Percentiles rank a stretch among this genome's conserved stretches.
These are phyloP conservation scores for Aricia artaxerxes DNA, from an alignment of 2,888 invertebrate species.

Conservation along the genomic window DNA sequence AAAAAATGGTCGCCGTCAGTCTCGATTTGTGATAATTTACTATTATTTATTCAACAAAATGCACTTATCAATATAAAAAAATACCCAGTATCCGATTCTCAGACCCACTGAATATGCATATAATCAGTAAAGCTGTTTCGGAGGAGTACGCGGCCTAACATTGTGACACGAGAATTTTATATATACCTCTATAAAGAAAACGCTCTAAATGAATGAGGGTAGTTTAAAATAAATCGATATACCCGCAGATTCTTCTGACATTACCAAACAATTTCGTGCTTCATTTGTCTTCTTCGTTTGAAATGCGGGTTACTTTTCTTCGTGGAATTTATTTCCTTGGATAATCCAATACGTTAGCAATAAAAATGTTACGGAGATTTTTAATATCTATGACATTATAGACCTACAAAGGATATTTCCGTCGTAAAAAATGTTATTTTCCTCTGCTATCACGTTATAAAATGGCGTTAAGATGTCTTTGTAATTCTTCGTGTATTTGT, in stretches of 20 bases:
- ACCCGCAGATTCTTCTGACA: constrained; percentile 9
- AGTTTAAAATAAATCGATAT: constrained; percentile 25
- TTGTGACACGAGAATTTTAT: no score
- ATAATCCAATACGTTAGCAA: not conserved
- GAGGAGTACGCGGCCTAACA: no score
- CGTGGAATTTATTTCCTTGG: not conserved
- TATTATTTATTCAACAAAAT: no score
- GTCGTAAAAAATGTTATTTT: constrained; percentile 5
- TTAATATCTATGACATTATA: constrained; percentile 9
- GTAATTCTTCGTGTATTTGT: not conserved
- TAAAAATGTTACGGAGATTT: constrained; percentile 7
- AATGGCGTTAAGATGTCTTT: not conserved
- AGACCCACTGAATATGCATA: no score
- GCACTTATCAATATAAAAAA: no score
- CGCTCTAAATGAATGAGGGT: not conserved
- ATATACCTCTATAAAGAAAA: no score
- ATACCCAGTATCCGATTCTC: no score
- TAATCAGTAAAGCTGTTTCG: no score
- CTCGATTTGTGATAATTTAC: no score
- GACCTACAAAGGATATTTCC: constrained; percentile 9
- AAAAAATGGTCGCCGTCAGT: no score
- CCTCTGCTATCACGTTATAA: not conserved
- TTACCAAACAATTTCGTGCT: constrained; percentile 7
- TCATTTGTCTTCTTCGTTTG: constrained; percentile 23
- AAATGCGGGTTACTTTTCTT: not conserved